Percentiles rank a stretch among this genome's conserved stretches.
Conservation (phyloP, 2,113 vertebrate genomes). For the Romanogobio albipinnatus region DNA sequence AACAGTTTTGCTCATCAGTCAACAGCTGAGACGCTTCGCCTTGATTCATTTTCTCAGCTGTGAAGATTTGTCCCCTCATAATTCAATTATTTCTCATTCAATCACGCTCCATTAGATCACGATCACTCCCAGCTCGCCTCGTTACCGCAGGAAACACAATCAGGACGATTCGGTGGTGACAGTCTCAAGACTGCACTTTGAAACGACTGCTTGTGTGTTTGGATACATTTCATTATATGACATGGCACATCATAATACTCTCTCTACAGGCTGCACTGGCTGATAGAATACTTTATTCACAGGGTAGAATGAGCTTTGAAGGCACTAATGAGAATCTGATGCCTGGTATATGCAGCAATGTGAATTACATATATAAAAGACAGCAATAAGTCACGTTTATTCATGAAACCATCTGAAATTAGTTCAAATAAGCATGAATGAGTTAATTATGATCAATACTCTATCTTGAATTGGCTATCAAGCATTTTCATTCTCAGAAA, state of each 20-base stretch:
- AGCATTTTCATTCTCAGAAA: background rate
- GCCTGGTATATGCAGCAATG: background rate
- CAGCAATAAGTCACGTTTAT: background rate
- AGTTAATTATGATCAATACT: background rate
- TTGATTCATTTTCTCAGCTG: constrained; percentile 43
- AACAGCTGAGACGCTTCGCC: constrained; percentile 44
- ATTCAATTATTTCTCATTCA: constrained; percentile 62
- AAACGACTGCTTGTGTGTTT: constrained; percentile 27
- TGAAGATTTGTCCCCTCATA: constrained; percentile 54
- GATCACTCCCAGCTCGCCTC: constrained; percentile 49
- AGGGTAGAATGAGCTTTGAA: background rate
- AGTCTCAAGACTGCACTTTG: constrained; percentile 38
- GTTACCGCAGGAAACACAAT: constrained; percentile 51
- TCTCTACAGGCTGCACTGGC: background rate
- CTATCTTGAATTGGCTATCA: background rate
- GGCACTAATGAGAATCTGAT: constrained; percentile 28
- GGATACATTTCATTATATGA: constrained; percentile 41
- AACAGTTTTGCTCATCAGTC: constrained; percentile 51
- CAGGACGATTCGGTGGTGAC: constrained; percentile 30
- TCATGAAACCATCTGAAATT: background rate
- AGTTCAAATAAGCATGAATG: background rate
- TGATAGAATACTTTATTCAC: constrained; percentile 33
- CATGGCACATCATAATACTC: constrained; percentile 27
- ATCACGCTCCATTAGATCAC: constrained; percentile 56
- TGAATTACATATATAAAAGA: background rate